These are phyloP conservation scores for Paraplagusia blochii DNA, from an alignment of 2,113 vertebrate genomes.

Conservation along the genomic window DNA sequence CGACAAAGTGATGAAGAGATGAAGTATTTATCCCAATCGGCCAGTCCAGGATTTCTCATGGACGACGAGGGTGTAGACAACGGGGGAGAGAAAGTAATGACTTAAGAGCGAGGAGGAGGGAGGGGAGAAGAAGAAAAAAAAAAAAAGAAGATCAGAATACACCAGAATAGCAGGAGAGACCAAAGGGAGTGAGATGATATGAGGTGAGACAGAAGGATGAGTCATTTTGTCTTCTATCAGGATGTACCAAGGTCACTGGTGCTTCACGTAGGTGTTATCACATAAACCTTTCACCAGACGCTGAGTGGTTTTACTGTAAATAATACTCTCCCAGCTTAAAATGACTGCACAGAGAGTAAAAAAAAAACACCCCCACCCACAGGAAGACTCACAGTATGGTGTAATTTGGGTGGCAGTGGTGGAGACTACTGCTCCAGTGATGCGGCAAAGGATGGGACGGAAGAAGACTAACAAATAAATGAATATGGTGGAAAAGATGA, in stretches of 20 bases:
- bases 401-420: too few relatives aligned
- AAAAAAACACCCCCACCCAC: too few relatives aligned
- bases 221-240: constrained; percentile 37
- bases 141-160: constrained; percentile 13
- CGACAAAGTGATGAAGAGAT: background rate
- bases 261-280: constrained; percentile 22
- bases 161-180: constrained; percentile 20
- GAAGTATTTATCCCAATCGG: constrained; percentile 8
- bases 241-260: constrained; percentile 22
- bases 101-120: background rate
- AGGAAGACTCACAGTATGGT: too few relatives aligned
- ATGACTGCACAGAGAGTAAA: too few relatives aligned
- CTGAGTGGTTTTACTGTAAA: constrained; percentile 1
- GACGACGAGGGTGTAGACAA: background rate
- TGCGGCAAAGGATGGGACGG: too few relatives aligned
- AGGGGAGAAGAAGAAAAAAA: too few relatives aligned
- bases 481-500: constrained; percentile 16
- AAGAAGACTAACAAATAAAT: too few relatives aligned
- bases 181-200: constrained; percentile 17
- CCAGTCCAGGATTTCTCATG: constrained; percentile 2
- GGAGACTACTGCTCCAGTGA: too few relatives aligned
- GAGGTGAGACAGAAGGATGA: constrained; percentile 19
- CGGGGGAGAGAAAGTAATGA: background rate
- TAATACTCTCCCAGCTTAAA: constrained; percentile 2
- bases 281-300: constrained; percentile 28